A percentile compares a stretch with the other conserved stretches of the same genome.
Conservation (phyloP, 2,113 vertebrate species). For the Diadophis punctatus region DNA sequence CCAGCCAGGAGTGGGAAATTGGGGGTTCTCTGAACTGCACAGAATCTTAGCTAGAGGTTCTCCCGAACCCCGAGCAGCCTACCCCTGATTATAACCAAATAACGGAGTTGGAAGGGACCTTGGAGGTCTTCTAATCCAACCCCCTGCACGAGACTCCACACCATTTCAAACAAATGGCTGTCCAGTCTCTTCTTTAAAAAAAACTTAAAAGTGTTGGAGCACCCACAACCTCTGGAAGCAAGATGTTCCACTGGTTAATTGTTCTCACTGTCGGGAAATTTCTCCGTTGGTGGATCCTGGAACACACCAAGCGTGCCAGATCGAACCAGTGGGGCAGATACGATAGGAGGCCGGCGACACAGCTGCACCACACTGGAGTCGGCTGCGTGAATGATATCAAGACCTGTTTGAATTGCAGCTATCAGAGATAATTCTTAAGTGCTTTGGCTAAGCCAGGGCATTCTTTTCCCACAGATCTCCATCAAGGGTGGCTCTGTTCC, state of each 20-base stretch:
- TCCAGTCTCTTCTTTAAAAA: neutral
- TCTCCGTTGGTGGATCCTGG: neutral
- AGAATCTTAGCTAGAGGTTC: too few relatives aligned
- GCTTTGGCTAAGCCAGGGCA: neutral
- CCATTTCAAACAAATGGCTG: neutral
- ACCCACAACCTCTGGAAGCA: neutral
- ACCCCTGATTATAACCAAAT: neutral
- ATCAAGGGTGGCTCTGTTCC: neutral
- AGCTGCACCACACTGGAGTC: neutral
- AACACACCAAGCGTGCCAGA: neutral
- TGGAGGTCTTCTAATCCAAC: neutral
- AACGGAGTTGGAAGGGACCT: neutral
- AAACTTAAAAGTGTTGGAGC: too few relatives aligned
- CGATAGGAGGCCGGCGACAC: neutral
- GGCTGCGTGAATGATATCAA: neutral
- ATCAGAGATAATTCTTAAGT: neutral
- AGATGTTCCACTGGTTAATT: neutral
- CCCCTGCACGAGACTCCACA: neutral
- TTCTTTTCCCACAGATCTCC: neutral
- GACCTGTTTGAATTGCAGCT: neutral
- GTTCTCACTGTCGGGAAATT: neutral
- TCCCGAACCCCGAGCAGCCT: too few relatives aligned
- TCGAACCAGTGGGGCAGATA: neutral
- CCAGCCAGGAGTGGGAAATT: too few relatives aligned
- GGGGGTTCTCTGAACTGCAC: too few relatives aligned